These are phyloP conservation scores for Egretta garzetta DNA, from an alignment of 2,113 vertebrate species.

Conservation along the genomic window DNA sequence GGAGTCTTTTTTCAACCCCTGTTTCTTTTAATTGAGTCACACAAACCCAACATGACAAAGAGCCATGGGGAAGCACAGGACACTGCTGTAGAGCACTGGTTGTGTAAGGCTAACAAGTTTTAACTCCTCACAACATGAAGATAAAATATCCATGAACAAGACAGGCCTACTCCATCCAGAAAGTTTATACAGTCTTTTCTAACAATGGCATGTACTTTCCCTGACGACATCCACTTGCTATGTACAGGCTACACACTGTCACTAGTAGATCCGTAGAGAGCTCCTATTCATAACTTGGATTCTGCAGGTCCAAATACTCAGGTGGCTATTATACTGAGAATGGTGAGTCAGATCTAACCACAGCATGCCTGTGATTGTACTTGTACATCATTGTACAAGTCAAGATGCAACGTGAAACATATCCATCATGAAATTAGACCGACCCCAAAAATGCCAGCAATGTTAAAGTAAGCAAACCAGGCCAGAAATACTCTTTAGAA, in stretches of 20 bases:
- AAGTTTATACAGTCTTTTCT: background rate
- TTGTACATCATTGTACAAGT: background rate
- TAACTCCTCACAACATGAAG: background rate
- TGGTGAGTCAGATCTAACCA: background rate
- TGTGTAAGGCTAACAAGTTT: background rate
- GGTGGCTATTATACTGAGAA: background rate
- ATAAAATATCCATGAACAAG: background rate
- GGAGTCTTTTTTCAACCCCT: background rate
- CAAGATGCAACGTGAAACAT: background rate
- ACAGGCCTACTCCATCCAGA: background rate
- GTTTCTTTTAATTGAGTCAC: background rate
- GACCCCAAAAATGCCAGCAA: background rate
- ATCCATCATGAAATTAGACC: background rate
- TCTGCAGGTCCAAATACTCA: background rate
- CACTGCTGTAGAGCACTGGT: background rate
- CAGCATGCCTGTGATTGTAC: background rate
- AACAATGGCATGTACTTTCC: background rate
- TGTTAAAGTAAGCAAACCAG: fast-evolving
- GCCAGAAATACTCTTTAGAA: background rate
- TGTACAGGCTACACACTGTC: fast-evolving
- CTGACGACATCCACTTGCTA: fast-evolving
- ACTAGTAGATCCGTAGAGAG: background rate
- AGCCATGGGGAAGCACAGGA: background rate
- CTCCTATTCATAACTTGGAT: background rate
- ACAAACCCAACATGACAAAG: fast-evolving